Evolutionary conservation across 2,888 invertebrate species (phyloP), one percentile per base, ranked within the genome.

Genomic region (Yponomeuta plumbellus): DNA sequence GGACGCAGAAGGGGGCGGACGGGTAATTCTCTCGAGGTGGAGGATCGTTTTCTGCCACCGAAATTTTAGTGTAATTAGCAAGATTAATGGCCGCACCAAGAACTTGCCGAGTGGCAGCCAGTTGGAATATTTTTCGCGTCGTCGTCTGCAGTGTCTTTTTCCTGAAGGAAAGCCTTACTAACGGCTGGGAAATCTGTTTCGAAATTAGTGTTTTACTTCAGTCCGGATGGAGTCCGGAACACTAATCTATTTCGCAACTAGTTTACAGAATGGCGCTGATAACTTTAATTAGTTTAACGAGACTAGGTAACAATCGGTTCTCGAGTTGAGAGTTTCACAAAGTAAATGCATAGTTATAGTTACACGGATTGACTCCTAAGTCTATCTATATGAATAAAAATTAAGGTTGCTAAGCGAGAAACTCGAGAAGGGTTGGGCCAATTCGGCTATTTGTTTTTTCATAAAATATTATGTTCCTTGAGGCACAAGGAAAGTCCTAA

Each of bases 41-140:
- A 70, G 71, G 70, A 72, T 74, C 71, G 70, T 72, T 76, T 78
- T 75, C 74, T 70, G 75, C 74, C 70, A 75, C 74, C 70, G 66
- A 73, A 74, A 75, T 77, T 76, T 73, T 72, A 68, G 65, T 70
- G 72, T 75, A 79, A 80, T 81, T 79, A 81, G 73, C 69, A 71
- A 75, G 78, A 81, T 78, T 78, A 80, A 80, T 80, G 75, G 70
- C 70, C 39, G 17, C 64, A 11, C 72, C 71, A 72, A 70, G 69
- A 64, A 66, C 61, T 57, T 64, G 66, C 66, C 40, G 64, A 59
- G 20, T 23, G 56, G 67, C 40, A 67, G 67, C 52, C 64, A 61
- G 61, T 68, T 52, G 13, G 66, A 65, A 66, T 44, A 34, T 57
- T 65, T 66, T 26, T 61, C 64, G 61, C 61, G 66, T 67, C 66